These are phyloP conservation scores for Grammomys dolichurus DNA, from an alignment of 2,113 vertebrate genomes.

Conservation along the genomic window DNA sequence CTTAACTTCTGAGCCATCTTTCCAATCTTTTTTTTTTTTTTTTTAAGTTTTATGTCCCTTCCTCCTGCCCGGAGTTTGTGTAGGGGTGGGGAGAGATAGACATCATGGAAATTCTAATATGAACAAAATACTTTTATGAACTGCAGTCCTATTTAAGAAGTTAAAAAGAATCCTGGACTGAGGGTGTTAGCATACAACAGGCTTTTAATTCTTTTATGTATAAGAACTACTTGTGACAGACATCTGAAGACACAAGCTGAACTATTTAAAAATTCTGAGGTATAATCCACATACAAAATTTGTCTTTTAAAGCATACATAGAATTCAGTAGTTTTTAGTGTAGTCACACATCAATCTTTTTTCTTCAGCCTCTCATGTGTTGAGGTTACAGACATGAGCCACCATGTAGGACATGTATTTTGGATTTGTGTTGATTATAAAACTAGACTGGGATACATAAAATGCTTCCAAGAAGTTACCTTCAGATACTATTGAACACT, in stretches of 20 bases:
- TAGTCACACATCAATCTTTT: neutral
- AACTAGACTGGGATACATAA: constrained; percentile 1
- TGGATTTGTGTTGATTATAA: constrained; percentile 56
- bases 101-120: neutral
- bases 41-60: neutral
- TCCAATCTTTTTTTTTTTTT: neutral
- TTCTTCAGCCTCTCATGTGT: neutral
- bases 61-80: neutral
- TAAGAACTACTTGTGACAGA: constrained; percentile 18
- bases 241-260: constrained; percentile 21
- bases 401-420: neutral
- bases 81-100: neutral
- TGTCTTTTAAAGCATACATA: too few species aligned
- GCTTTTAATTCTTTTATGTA: neutral
- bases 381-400: neutral
- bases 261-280: neutral
- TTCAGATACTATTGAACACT: constrained; percentile 17
- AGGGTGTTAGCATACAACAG: neutral
- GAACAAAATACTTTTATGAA: neutral
- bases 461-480: constrained; percentile 37
- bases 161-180: neutral
- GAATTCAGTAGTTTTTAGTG: too few species aligned
- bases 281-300: too few species aligned
- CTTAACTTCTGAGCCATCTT: neutral
- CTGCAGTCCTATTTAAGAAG: neutral